Base-by-base conservation (phyloP, 2,888 invertebrate species). In the Hydrotaea cyrtoneurina region DNA sequence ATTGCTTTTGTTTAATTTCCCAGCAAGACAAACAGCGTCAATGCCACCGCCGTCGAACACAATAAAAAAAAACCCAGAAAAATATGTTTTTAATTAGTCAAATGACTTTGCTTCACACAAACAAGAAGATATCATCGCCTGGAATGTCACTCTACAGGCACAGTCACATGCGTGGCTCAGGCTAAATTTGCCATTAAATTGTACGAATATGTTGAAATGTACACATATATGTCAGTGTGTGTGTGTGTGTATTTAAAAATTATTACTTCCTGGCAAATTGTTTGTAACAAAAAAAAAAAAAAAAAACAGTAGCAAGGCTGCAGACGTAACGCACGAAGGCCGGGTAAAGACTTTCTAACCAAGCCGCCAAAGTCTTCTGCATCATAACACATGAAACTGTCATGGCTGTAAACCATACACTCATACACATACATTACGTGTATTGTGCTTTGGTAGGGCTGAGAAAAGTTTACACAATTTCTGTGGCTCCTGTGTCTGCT, bases 181-280 rank as follows among this genome's bases (percentile, higher is more conserved):
- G 64, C 43, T 73, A 55, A 80, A 74, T 80, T 64, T 74, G 7
- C 31, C 74, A 80, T 80, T 66, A 74, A 80, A 74, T 50, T 66
- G n/a, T n/a, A 62, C 43, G 3, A n/a, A n/a, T n/a, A n/a, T n/a
- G 31, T 31, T 31, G 31, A 7, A 31, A 31, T 74, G 53, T 26
- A 39, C 55, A 66, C 46, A 55, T 46, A n/a, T 36, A 3, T n/a
- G 69, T 15, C 43, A 43, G 13, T 21, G 59, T 15, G 11, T 59
- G 59, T 26, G n/a, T n/a, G n/a, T n/a, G n/a, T n/a, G n/a, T n/a
- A n/a, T 31, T 31, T 1, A 59, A 13, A 23, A 59, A 59, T 23
- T 10, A 59, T 59, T 59, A 15, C 59, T 59, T 59, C 26, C 59
- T 59, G 10, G 23, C 15, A 11, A n/a, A 50, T 50, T 50, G 1